phyloP scores from a whole-genome alignment of 2,888 invertebrate species.

The Amblyjoppa proteus region DNA sequence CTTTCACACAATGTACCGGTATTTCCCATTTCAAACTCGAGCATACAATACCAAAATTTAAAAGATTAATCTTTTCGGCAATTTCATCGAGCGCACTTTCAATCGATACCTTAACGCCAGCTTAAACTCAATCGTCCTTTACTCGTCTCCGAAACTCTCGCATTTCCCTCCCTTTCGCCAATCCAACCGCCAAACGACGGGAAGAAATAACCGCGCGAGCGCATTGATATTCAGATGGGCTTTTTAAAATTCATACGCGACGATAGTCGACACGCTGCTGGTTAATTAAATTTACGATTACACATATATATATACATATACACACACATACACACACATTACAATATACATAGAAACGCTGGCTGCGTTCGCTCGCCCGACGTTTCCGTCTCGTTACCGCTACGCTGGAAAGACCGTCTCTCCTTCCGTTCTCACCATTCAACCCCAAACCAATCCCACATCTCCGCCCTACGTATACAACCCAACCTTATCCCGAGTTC shows the following conservation, averaged over 20 bases:
- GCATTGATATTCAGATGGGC: constrained; percentile 67
- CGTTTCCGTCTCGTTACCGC: constrained; percentile 6
- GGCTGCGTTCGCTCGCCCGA: not conserved
- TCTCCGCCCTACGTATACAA: not conserved
- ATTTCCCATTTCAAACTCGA: not conserved
- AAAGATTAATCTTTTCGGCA: not conserved
- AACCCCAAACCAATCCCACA: constrained; percentile 34
- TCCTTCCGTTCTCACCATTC: not conserved
- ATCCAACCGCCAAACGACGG: not conserved
- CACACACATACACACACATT: not conserved
- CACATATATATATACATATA: constrained; percentile 23
- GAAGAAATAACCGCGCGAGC: constrained; percentile 14
- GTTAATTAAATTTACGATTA: constrained; percentile 72
- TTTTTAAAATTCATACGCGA: constrained; percentile 73
- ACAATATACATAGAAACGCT: not conserved
- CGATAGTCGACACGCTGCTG: constrained; percentile 67
- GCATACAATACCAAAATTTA: not conserved
- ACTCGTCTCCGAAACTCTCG: not conserved
- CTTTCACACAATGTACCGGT: no score
- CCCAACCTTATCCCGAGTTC: constrained; percentile 18
- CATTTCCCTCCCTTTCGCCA: not conserved
- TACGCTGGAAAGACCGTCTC: not conserved
- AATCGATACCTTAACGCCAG: not conserved
- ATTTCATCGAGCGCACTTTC: not conserved
- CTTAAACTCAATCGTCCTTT: not conserved